A percentile compares a stretch with the other conserved stretches of the same genome.
Conservation (phyloP, 2,113 vertebrate species). For the Xenopus borealis region DNA sequence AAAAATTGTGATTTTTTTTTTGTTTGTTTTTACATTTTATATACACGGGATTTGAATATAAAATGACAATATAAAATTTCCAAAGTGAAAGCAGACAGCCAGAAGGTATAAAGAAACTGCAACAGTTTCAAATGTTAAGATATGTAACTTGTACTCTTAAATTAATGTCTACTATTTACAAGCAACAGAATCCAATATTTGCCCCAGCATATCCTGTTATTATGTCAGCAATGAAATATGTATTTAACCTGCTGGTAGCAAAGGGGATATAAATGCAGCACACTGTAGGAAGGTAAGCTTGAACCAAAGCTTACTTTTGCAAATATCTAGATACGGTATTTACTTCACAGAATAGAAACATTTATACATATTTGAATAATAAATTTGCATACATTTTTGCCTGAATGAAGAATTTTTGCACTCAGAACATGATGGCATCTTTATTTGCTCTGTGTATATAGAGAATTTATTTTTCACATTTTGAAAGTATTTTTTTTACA, state of each 20-base stretch:
- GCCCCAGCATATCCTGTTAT: constrained; percentile 65
- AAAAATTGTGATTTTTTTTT: constrained; percentile 68
- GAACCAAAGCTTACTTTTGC: constrained; percentile 94
- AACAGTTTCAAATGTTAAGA: constrained; percentile 91
- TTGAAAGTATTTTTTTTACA: constrained; percentile 50
- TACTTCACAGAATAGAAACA: constrained; percentile 81
- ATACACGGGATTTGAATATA: constrained; percentile 96
- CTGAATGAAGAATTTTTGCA: constrained; percentile 67
- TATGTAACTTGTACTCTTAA: constrained; percentile 87
- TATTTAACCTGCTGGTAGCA: constrained; percentile 33
- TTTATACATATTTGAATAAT: constrained; percentile 65
- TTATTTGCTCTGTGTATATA: constrained; percentile 46
- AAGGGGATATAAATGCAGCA: constrained; percentile 72
- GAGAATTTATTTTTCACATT: constrained; percentile 28
- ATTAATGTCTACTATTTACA: constrained; percentile 90
- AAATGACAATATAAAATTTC: constrained; percentile 98
- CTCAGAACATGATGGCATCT: constrained; percentile 69
- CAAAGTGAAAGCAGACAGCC: constrained; percentile 95
- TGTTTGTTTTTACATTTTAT: constrained; percentile 73
- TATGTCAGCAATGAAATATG: constrained; percentile 44
- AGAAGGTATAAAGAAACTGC: constrained; percentile 93
- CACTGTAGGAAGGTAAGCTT: constrained; percentile 79
- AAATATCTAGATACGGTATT: constrained; percentile 92
- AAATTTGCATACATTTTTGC: constrained; percentile 69
- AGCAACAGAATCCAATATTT: constrained; percentile 71